Evolutionary conservation across 2,888 invertebrate genomes (phyloP), one percentile per base, ranked within the genome.

Genomic region (Argynnis bischoffii): DNA sequence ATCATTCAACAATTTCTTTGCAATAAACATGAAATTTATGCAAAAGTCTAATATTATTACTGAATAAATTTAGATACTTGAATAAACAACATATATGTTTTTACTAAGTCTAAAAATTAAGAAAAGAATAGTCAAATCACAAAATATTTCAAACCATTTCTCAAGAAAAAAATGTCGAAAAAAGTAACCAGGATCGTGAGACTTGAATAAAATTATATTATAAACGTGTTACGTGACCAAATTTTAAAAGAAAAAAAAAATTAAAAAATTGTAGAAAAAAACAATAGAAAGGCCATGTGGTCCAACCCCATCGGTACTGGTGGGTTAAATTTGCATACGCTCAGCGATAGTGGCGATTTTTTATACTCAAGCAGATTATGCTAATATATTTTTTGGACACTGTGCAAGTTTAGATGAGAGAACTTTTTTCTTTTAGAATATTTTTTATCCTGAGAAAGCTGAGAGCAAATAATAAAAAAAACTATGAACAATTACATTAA

Each of bases 361-460:
- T 90, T 89, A 80, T 78, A 67, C 77, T 70, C 75, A 77, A 80
- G 77, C 77, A 87, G 90, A 89, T 91, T 92, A 92, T 92, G 92
- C 72, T 78, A 89, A 92, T 88, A 70, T 66, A 70, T 91, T 92
- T 92, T 92, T 92, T 92, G 90, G 91, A 87, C 91, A 90, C 81
- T 74, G 75, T 79, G 76, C 82, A 82, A 79, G 71, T 75, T 72
- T 75, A 67, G 70, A 63, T 69, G 67, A 69, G 69, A 67, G 67
- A 68, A 66, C 73, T 70, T 69, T 71, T 56, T 71, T 69, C 59
- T 53, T 48, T 48, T 26, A 59, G 48, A 48, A 48, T 66, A 66
- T 69, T 68, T 74, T 71, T 70, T 70, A 54, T 70, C 41, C 16
- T 53, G 61, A 53, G 61, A 61, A 61, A 61, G 51, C 35, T 6